A percentile compares a stretch with the other conserved stretches of the same genome.
Conservation (phyloP, 2,797 vertebrate species). For the Fistularia commersonii region DNA sequence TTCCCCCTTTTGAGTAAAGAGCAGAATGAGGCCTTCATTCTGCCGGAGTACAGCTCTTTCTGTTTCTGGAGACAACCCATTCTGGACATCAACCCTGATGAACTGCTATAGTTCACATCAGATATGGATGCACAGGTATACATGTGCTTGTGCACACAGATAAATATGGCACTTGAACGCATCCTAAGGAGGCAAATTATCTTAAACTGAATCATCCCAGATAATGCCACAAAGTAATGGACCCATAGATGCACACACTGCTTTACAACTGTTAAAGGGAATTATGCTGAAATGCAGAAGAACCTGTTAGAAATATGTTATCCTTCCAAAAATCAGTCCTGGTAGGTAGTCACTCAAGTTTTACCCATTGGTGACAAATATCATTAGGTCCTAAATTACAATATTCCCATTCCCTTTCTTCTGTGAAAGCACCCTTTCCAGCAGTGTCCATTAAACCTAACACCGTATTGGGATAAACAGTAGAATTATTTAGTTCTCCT, state of each 20-base stretch:
- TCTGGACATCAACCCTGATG: slow-evolving; percentile 83
- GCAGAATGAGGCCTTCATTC: slow-evolving; percentile 89
- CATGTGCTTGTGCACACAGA: background rate
- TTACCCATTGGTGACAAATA: slow-evolving; percentile 7
- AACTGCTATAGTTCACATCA: slow-evolving; percentile 76
- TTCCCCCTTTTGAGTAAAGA: slow-evolving; percentile 95
- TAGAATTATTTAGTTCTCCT: slow-evolving; percentile 1
- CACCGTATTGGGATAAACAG: slow-evolving; percentile 7
- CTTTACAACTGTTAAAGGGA: slow-evolving; percentile 15
- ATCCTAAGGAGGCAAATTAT: slow-evolving; percentile 20
- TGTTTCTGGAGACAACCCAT: slow-evolving; percentile 95
- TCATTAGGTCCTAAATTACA: slow-evolving; percentile 8
- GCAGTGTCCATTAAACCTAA: slow-evolving; percentile 8
- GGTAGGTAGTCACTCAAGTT: slow-evolving; percentile 6
- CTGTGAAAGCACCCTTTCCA: slow-evolving; percentile 12
- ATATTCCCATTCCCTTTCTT: slow-evolving; percentile 1
- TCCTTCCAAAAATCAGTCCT: slow-evolving; percentile 22
- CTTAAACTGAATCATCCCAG: slow-evolving; percentile 16
- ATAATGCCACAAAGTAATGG: slow-evolving; percentile 4
- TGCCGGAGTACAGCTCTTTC: slow-evolving; percentile 96
- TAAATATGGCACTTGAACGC: slow-evolving; percentile 26
- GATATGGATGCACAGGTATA: slow-evolving; percentile 22
- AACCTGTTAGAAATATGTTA: slow-evolving; percentile 9
- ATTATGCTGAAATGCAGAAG: slow-evolving; percentile 6
- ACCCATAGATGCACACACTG: background rate